Base-by-base conservation (phyloP, 2,113 vertebrate genomes). In the Zapus hudsonius region DNA sequence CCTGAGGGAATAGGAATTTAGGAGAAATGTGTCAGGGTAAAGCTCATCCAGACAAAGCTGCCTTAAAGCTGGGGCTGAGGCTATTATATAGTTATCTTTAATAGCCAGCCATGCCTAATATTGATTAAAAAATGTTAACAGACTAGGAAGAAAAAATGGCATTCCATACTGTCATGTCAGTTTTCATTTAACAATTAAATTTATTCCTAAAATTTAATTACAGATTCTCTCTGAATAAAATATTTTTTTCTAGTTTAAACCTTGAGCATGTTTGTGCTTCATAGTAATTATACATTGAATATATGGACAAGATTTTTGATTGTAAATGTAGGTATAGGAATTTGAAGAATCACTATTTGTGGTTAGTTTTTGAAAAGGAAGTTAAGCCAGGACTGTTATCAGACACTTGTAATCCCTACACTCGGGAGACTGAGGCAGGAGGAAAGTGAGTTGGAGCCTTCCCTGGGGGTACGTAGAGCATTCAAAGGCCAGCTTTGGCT, bases 91-190 rank as follows among this genome's bases (percentile, higher is more conserved):
- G 3, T 22, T 11, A 10, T 84, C 38, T 63, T 70, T 36, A 33
- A 22, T 23, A 59, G 12, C 55, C 7, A 73, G 44, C 27, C 52
- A 5, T 67, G 16, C 83, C 33, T 42, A 40, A 52, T 44, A 17
- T 27, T 12, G 7, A 15, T n/a, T 72, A 70, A 70, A 67, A 15
- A 86, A 19, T 87, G 81, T 52, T 36, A 31, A n/a, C 40, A 84
- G 33, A 19, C 20, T 74, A 44, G 27, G 10, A 87, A 55, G 42
- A 78, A 29, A n/a, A 52, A 52, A 10, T 80, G 29, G 61, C 63
- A 73, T 73, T 9, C 3, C 23, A 15, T 63, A 36, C 79, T 70
- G 72, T 61, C 89, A 95, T 70, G 72, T 61, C 89, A 95, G 55
- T 64, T 72, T 70, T 19, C 10, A 23, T 85, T 85, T 83, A 2